Evolutionary conservation across 2,797 vertebrate species (phyloP), one percentile per base, ranked within the genome.

Genomic region (Eulemur rubriventer): DNA sequence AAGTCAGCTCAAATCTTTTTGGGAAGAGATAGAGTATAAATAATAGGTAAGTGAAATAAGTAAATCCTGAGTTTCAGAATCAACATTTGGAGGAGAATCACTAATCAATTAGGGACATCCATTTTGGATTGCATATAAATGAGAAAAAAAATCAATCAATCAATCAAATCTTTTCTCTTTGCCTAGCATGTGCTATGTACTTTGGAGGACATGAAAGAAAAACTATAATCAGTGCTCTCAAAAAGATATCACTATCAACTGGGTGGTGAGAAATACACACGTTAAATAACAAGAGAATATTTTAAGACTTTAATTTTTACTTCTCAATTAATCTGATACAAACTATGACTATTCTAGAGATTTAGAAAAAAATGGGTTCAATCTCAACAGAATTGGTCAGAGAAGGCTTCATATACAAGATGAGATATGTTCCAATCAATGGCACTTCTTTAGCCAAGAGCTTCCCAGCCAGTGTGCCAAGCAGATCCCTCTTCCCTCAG

Each of bases 41-140:
- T 96, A 96, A 93, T 93, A 91, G 90, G 76, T 87, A 84, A 91
- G 59, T 65, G n/a, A 95, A 96, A 84, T 81, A 94, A 94, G 12
- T 78, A 91, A 95, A 92, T 55, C 28, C 2, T 10, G 1, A 80
- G 50, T 80, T 57, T 80, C 35, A 26, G 35, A 57, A 41, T 57
- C n/a, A 80, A 41, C 52, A 57, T 41, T 80, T 38, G 52, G 76
- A 57, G 2, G 14, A 57, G 76, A 80, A 57, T 13, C 76, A 80
- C 52, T 26, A 41, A 79, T 79, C 35, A 57, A 57, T 59, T n/a
- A 59, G 78, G 8, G 9, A 38, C 52, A 59, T 38, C 35, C 26
- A 41, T 59, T 80, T 80, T 41, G 26, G 26, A 80, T 16, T 38
- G 41, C 6, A 41, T 28, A 18, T 28, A 59, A 52, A 9, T 59